These are phyloP conservation scores for Macrotrachela quadricornifera DNA, from an alignment of 1,140 invertebrate genomes.

Conservation along the genomic window DNA sequence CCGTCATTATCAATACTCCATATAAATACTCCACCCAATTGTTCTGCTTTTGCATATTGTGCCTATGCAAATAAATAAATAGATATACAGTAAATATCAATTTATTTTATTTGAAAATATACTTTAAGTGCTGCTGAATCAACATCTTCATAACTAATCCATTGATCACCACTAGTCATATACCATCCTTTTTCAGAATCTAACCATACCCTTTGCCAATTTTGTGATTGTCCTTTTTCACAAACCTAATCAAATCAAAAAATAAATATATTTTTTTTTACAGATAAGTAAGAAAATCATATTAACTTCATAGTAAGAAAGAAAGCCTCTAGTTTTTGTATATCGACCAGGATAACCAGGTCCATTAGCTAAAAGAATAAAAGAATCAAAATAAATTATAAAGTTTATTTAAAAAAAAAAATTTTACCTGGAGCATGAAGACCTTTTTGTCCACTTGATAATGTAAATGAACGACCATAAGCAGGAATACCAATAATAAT, in stretches of 20 bases:
- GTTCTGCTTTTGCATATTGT: slow-evolving; percentile 58
- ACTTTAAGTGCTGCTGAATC: slow-evolving; percentile 1
- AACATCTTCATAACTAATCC: slow-evolving; percentile 6
- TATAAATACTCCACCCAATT: slow-evolving; percentile 16
- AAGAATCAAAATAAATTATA: neutral
- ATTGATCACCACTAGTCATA: slow-evolving; percentile 1
- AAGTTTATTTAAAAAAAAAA: no score
- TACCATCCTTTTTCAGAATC: neutral
- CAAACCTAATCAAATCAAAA: neutral
- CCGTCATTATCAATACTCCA: slow-evolving; percentile 13
- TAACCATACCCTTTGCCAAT: neutral
- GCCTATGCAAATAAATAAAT: slow-evolving; percentile 15
- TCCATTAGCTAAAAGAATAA: neutral
- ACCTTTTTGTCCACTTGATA: neutral
- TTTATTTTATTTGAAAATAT: no score
- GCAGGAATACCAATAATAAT: slow-evolving; percentile 5
- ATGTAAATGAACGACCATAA: neutral
- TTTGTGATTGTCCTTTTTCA: slow-evolving; percentile 5
- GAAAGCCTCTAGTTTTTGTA: slow-evolving; percentile 4
- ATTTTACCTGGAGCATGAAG: neutral
- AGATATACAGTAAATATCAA: no score
- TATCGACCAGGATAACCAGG: slow-evolving; percentile 3
- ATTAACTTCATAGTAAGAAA: slow-evolving; percentile 2
- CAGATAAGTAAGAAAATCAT: neutral
- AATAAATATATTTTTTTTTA: neutral